Evolutionary conservation across 2,888 invertebrate species (phyloP).

Genomic region (Drosophila subsilvestris): DNA sequence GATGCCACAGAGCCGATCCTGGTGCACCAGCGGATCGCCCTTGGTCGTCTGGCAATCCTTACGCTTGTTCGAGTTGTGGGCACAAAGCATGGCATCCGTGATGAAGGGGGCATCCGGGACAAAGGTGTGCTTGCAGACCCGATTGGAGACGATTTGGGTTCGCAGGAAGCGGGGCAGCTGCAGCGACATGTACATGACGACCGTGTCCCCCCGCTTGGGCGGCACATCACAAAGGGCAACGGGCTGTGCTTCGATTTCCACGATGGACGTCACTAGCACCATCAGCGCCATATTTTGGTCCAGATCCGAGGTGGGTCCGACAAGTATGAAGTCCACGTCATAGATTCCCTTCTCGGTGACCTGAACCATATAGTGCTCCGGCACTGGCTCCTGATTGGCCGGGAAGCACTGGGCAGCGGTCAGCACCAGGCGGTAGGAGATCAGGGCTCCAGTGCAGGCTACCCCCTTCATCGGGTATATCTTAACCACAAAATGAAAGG

Average conservation of each 20-base stretch:
- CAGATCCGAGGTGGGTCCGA: neutral
- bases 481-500: slow-evolving; percentile 37
- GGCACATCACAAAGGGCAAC: slow-evolving; percentile 31
- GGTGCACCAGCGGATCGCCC: slow-evolving; percentile 46
- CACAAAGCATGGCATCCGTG: slow-evolving; percentile 45
- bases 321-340: slow-evolving; percentile 21
- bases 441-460: slow-evolving; percentile 46
- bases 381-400: neutral
- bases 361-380: slow-evolving; percentile 25
- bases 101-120: slow-evolving; percentile 44
- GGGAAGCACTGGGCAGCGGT: slow-evolving; percentile 48
- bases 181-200: slow-evolving; percentile 45
- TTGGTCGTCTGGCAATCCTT: slow-evolving; percentile 42
- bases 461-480: neutral
- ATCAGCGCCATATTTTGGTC: slow-evolving; percentile 35
- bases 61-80: slow-evolving; percentile 34
- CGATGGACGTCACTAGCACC: slow-evolving; percentile 1
- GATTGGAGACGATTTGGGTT: slow-evolving; percentile 39
- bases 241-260: slow-evolving; percentile 19
- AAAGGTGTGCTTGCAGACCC: slow-evolving; percentile 49
- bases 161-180: slow-evolving; percentile 31
- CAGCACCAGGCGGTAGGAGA: slow-evolving; percentile 39
- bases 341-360: slow-evolving; percentile 10
- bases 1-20: slow-evolving; percentile 49
- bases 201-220: slow-evolving; percentile 23